Percentiles rank a stretch among this genome's conserved stretches.
Evolutionary conservation across 2,113 vertebrate species (phyloP).

Genomic region (Nyctibius bracteatus): DNA sequence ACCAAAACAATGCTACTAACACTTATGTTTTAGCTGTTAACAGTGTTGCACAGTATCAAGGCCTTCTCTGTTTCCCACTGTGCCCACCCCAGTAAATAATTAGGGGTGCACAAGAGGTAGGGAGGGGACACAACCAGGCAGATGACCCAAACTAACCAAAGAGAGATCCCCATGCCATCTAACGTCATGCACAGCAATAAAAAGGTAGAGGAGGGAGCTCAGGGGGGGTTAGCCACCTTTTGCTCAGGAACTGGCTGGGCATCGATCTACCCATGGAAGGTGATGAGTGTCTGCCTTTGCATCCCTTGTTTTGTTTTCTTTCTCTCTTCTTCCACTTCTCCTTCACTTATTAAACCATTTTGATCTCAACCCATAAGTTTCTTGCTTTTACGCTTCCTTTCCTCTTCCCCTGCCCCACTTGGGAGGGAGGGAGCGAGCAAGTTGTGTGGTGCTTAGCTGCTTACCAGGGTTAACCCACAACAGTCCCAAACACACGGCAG

Average conservation of each 20-base stretch:
- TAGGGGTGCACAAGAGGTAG: background rate
- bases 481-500: background rate
- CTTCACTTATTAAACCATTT: background rate
- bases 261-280: background rate
- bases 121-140: background rate
- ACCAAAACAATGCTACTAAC: background rate
- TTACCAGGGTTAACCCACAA: background rate
- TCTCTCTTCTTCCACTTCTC: background rate
- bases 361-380: background rate
- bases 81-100: background rate
- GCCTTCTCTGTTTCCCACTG: background rate
- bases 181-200: background rate
- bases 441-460: background rate
- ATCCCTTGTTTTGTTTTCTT: background rate
- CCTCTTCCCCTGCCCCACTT: background rate
- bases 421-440: background rate
- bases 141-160: background rate
- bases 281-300: background rate
- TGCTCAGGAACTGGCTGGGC: background rate
- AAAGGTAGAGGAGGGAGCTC: background rate
- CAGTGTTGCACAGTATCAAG: background rate
- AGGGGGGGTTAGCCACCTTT: background rate
- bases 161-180: background rate
- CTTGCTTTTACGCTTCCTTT: background rate
- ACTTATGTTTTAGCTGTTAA: background rate